Evolutionary conservation across 2,797 vertebrate genomes (phyloP), one percentile per base, ranked within the genome.

Genomic region (Monodelphis domestica): DNA sequence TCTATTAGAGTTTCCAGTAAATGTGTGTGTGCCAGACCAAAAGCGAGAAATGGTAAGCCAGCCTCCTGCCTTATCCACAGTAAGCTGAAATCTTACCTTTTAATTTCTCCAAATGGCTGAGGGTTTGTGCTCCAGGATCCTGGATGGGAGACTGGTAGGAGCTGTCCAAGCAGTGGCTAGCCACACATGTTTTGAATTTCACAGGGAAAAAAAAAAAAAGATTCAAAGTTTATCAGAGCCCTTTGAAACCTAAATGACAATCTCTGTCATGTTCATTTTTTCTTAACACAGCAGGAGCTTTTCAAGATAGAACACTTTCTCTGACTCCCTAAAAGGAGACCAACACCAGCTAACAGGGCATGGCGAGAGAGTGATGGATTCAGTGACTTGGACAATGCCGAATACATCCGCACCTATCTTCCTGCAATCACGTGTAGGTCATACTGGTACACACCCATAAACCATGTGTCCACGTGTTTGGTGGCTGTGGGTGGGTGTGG

Each of bases 21-120:
- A 89, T 89, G 95, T 0, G 59, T 0, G 59, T 45, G 1, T 38
- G 92, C 90, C 96, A 93, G 56, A 96, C 93, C 95, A 97, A 97
- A 97, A 96, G 84, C 97, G 70, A 97, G 63, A 45, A 51, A 78
- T 38, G 24, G 45, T 95, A 91, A 95, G 51, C 56, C 96, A 97
- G 89, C 54, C 0, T 50, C 53, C 54, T 5, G 53, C n/a, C 93
- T 97, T 98, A 55, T n/a, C 97, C 90, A 21, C 89, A 97, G 59
- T 92, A 51, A 98, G 51, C n/a, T 95, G 95, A 96, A 96, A 95
- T 54, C 12, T 89, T 96, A 94, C 24, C 90, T 97, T 98, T 97
- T 93, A 52, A 87, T 97, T 98, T 97, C 87, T 95, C 84, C 52
- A 88, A 95, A 95, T 92, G 95, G 94, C 93, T 7, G 53, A 95